A percentile compares a stretch with the other conserved stretches of the same genome.
These are phyloP conservation scores for Polyodon spathula DNA, from an alignment of 2,113 vertebrate genomes.

Conservation along the genomic window DNA sequence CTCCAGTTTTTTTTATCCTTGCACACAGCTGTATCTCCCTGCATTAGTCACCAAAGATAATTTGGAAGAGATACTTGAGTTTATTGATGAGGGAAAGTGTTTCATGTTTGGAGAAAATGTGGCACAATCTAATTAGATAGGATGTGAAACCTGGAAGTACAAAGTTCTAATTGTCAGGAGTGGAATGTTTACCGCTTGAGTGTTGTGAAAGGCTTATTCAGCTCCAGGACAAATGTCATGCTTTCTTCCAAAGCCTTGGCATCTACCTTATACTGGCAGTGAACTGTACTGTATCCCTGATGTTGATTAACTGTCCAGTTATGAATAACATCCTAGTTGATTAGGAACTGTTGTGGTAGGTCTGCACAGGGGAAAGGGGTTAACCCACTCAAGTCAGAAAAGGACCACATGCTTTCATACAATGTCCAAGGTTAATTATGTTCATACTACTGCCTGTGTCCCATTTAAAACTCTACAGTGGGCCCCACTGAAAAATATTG, in stretches of 20 bases:
- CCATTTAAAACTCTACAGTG: too few relatives aligned
- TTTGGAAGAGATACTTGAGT: conserved; percentile 24
- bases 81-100: conserved; percentile 35
- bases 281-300: conserved; percentile 54
- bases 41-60: neutral
- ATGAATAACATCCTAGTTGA: conserved; percentile 71
- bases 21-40: too few relatives aligned
- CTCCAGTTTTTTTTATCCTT: too few relatives aligned
- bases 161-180: conserved; percentile 64
- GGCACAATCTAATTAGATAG: conserved; percentile 42
- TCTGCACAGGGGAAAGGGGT: conserved; percentile 23
- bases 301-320: conserved; percentile 71
- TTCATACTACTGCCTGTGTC: too few relatives aligned
- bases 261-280: conserved; percentile 50
- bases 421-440: neutral
- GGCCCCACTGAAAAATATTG: too few relatives aligned
- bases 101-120: conserved; percentile 49
- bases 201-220: conserved; percentile 46
- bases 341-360: conserved; percentile 36
- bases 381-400: conserved; percentile 9
- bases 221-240: conserved; percentile 68
- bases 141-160: conserved; percentile 58
- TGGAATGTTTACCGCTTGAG: conserved; percentile 67
- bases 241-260: conserved; percentile 65
- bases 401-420: neutral